Evolutionary conservation across 2,888 invertebrate genomes (phyloP), one percentile per base, ranked within the genome.

Genomic region (Coelopa pilipes): DNA sequence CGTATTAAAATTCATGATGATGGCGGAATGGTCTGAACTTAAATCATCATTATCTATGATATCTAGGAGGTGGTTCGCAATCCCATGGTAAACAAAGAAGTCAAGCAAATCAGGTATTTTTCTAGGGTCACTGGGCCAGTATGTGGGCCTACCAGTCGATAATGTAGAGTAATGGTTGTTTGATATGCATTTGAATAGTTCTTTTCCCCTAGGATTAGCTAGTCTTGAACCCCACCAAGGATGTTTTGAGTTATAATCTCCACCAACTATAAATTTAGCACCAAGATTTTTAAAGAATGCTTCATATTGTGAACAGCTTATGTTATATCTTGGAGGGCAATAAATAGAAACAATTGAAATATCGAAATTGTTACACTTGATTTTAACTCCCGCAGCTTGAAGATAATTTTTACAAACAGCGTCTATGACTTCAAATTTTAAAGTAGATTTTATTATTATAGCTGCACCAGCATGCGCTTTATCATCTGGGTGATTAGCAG

Each of bases 241-340:
- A 15, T 78, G 75, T 13, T 76, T 77, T 9, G 72, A 74, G 49
- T 78, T 78, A 53, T n/a, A 75, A 12, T 77, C 75, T 7, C 77
- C 77, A 12, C 72, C 76, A 63, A 63, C 78, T 59, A 78, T 68
- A 57, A 74, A 77, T 46, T 55, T 70, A 9, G 17, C 19, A 3
- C 74, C 74, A 45, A 75, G 45, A 12, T 34, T 15, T 53, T 55
- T 70, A 55, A 75, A 76, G 67, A 66, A 74, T n/a, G 34, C 46
- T 65, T 70, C 59, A 17, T 66, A 74, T 53, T 74, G 55, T 12
- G 34, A 1, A 49, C 57, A 24, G 57, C 63, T 74, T 55, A 72
- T 49, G 53, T 19, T 72, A 62, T 74, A 70, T 62, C 74, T 68
- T 24, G 74, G 67, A 0, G 75, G 70, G 57, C 71, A 76, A 46